Conservation (phyloP, 2,888 invertebrate genomes). For the Eilema caniola region DNA sequence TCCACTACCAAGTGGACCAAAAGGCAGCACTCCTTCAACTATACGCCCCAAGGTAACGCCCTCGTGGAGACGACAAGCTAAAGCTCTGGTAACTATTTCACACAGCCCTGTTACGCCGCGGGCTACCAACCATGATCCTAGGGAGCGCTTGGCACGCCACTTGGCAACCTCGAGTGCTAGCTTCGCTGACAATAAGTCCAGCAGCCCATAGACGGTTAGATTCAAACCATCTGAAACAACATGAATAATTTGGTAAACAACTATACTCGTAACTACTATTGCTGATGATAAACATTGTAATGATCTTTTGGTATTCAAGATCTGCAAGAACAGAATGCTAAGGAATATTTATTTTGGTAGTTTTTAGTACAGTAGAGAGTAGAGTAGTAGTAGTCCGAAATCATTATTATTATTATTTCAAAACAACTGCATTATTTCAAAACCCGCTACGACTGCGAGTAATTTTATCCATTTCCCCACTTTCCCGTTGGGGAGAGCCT, state of each 20-base stretch:
- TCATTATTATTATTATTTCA: too few relatives aligned
- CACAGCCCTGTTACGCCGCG: constrained; percentile 95
- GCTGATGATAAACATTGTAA: too few relatives aligned
- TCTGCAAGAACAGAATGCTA: too few relatives aligned
- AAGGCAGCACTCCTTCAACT: constrained; percentile 85
- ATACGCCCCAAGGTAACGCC: constrained; percentile 94
- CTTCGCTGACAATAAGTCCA: constrained; percentile 96
- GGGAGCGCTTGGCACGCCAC: constrained; percentile 94
- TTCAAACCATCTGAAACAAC: constrained; percentile 93
- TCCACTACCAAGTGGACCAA: constrained; percentile 66
- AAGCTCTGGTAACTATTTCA: constrained; percentile 96
- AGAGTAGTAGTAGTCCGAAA: too few relatives aligned
- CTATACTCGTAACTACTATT: too few relatives aligned
- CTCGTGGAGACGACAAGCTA: constrained; percentile 96
- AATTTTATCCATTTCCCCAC: too few relatives aligned
- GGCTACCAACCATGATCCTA: constrained; percentile 94
- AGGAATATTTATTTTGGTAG: too few relatives aligned
- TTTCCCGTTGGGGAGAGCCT: too few relatives aligned
- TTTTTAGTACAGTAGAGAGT: too few relatives aligned
- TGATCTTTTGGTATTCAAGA: too few relatives aligned
- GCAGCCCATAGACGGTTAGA: constrained; percentile 96
- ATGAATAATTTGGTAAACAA: not conserved
- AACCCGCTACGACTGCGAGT: too few relatives aligned
- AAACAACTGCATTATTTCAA: too few relatives aligned
- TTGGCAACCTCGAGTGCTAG: constrained; percentile 95